These are phyloP conservation scores for Esox lucius DNA, from an alignment of 2,797 vertebrate species.

Conservation along the genomic window DNA sequence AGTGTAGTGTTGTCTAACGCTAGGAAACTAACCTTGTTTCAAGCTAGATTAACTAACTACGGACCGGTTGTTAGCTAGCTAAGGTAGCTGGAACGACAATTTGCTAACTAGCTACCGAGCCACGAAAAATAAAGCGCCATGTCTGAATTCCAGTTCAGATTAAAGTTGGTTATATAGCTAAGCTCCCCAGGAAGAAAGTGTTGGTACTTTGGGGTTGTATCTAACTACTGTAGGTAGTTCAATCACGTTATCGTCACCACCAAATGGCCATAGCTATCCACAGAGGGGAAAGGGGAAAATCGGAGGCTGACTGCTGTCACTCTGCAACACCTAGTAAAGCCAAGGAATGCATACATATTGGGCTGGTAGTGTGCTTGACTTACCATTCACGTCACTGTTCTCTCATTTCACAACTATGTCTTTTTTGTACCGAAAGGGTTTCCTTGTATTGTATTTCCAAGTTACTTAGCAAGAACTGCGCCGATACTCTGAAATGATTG, in stretches of 20 bases:
- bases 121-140: neutral
- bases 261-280: neutral
- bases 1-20: neutral
- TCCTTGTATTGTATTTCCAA: slow-evolving; percentile 19
- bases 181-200: too few species aligned
- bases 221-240: too few species aligned
- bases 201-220: too few species aligned
- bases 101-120: slow-evolving; percentile 40
- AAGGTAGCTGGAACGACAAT: neutral
- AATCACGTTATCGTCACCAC: too few species aligned
- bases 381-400: neutral
- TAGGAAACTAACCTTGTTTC: neutral
- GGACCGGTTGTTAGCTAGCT: neutral
- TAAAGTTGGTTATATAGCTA: neutral
- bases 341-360: neutral
- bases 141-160: neutral
- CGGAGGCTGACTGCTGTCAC: neutral
- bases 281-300: neutral
- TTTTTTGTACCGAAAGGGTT: slow-evolving; percentile 44
- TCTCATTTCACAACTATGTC: neutral
- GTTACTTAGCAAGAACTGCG: neutral
- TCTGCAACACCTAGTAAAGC: neutral
- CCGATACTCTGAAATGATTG: neutral
- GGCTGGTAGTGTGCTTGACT: neutral
- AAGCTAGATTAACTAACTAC: neutral